phyloP scores from a whole-genome alignment of 2,888 invertebrate genomes.

The Abrostola triplasia region DNA sequence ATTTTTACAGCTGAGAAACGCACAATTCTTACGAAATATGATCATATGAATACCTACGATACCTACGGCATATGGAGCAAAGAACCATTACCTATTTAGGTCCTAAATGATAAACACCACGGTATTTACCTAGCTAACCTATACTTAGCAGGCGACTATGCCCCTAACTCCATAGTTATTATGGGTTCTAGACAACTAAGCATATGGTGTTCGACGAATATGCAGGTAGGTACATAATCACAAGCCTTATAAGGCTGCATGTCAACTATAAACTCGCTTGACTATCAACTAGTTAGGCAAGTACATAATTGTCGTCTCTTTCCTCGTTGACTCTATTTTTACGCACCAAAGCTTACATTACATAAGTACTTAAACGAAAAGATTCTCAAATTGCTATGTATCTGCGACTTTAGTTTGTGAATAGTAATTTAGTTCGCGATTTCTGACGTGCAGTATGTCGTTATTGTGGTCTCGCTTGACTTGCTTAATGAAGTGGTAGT shows the following conservation, averaged over 20 bases:
- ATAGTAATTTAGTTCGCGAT: constrained; percentile 8
- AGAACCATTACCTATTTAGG: too few species aligned
- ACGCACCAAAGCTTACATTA: neutral
- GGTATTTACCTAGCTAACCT: too few species aligned
- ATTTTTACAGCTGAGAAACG: too few species aligned
- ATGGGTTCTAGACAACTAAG: too few species aligned
- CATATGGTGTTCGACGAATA: neutral
- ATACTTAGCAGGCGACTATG: too few species aligned
- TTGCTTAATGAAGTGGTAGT: constrained; percentile 43
- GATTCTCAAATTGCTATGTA: constrained; percentile 13
- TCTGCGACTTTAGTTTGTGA: neutral
- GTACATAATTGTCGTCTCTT: constrained; percentile 1
- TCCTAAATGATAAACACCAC: too few species aligned
- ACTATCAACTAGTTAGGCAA: neutral
- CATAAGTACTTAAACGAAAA: constrained; percentile 12
- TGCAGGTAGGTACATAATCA: neutral
- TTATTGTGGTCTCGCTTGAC: constrained; percentile 39
- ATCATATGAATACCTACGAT: too few species aligned
- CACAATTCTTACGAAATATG: too few species aligned
- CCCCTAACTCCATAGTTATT: too few species aligned
- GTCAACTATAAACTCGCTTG: neutral
- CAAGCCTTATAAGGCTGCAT: neutral
- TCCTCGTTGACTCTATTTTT: neutral
- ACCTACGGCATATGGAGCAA: too few species aligned
- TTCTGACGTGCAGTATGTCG: neutral